These are phyloP conservation scores for Hydraecia micacea DNA, from an alignment of 2,888 invertebrate species.

Conservation along the genomic window DNA sequence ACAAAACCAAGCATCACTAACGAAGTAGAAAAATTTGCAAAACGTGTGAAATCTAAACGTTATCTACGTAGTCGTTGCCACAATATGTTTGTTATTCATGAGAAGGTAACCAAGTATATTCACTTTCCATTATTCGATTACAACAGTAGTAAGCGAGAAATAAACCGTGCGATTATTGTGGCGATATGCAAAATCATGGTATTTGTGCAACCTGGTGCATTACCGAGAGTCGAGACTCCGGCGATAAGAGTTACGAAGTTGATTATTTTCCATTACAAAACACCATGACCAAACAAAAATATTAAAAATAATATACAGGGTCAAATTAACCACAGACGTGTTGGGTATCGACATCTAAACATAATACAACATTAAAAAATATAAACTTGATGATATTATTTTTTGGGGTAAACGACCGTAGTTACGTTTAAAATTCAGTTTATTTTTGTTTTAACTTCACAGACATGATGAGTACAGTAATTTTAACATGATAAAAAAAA, in stretches of 20 bases:
- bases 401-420: background rate
- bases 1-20: constrained; percentile 37
- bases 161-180: constrained; percentile 61
- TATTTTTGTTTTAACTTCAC: background rate
- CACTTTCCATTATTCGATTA: constrained; percentile 69
- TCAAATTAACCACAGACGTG: background rate
- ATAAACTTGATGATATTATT: background rate
- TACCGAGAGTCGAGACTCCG: constrained; percentile 23
- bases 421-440: background rate
- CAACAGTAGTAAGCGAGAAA: constrained; percentile 64
- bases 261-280: constrained; percentile 37
- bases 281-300: background rate
- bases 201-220: constrained; percentile 52
- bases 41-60: constrained; percentile 62
- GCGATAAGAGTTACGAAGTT: constrained; percentile 46
- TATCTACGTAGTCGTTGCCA: constrained; percentile 52
- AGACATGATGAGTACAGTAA: no score
- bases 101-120: constrained; percentile 66
- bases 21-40: constrained; percentile 45
- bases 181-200: constrained; percentile 62
- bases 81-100: constrained; percentile 69
- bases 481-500: background rate
- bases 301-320: background rate
- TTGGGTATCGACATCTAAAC: background rate
- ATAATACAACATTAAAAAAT: background rate